A percentile compares a stretch with the other conserved stretches of the same genome.
phyloP scores from a whole-genome alignment of 1,140 invertebrate species.

The Hypsibius dujardini region DNA sequence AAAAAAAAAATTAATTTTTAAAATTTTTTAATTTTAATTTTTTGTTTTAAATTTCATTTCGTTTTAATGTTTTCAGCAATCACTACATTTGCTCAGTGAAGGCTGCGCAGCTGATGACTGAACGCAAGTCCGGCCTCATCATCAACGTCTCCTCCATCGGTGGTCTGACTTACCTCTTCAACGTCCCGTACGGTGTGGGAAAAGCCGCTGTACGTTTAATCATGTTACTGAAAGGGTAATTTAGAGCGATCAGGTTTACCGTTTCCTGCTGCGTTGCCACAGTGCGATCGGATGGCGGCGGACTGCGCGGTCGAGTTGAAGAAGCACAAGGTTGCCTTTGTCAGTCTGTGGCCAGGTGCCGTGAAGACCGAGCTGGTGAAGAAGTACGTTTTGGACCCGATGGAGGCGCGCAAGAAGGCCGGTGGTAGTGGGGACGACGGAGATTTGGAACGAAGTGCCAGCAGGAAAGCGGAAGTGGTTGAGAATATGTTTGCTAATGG shows the following conservation, averaged over 20 bases:
- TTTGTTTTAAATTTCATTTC: too few species aligned
- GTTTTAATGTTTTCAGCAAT: conserved; percentile 26
- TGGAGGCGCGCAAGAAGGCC: neutral
- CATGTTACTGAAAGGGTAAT: neutral
- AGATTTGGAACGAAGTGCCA: conserved; percentile 1
- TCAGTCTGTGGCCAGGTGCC: conserved; percentile 36
- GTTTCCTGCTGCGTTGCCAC: conserved; percentile 18
- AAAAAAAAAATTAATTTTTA: neutral
- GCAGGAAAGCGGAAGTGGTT: neutral
- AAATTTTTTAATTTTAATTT: conserved; percentile 13
- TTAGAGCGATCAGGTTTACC: neutral
- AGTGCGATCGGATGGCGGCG: conserved; percentile 34
- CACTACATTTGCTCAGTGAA: conserved; percentile 32
- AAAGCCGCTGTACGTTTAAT: conserved; percentile 32
- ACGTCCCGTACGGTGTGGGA: conserved; percentile 33
- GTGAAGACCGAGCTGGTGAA: conserved; percentile 32
- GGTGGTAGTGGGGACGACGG: too few species aligned
- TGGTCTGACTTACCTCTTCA: conserved; percentile 33
- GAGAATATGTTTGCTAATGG: conserved; percentile 24
- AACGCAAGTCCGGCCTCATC: conserved; percentile 31
- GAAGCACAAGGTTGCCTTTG: conserved; percentile 31
- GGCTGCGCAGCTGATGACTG: conserved; percentile 31
- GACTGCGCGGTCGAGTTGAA: conserved; percentile 35
- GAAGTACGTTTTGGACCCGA: conserved; percentile 1
- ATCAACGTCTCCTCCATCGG: conserved; percentile 34